phyloP scores from a whole-genome alignment of 2,797 vertebrate species.

The Onychomys torridus region DNA sequence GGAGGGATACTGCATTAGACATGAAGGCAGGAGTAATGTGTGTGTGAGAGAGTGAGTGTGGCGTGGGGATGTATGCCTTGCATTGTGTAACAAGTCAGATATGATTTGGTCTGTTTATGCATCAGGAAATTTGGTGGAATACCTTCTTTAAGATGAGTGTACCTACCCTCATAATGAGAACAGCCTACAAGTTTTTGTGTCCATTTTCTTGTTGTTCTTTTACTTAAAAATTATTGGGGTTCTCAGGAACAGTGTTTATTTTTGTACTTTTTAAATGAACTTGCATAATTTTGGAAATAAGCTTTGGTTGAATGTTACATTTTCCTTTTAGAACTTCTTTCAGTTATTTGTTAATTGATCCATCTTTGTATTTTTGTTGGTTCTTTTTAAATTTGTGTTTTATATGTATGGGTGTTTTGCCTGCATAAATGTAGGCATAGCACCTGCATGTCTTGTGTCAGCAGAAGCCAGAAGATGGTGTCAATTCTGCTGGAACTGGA shows the following conservation, averaged over 20 bases:
- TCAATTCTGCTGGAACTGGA: not conserved
- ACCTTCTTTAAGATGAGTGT: not conserved
- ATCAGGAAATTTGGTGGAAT: not conserved
- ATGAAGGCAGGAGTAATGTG: not conserved
- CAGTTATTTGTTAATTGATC: not conserved
- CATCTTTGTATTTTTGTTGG: not conserved
- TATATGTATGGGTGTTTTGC: not conserved
- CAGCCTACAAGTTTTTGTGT: not conserved
- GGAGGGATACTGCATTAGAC: not conserved
- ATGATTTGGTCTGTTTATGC: not conserved
- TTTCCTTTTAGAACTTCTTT: not conserved
- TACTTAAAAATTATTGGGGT: not conserved
- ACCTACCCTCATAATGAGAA: not conserved
- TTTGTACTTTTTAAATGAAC: not conserved
- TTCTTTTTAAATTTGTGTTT: not conserved
- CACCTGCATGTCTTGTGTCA: too few species aligned
- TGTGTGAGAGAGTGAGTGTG: too few species aligned
- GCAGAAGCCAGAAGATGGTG: not conserved
- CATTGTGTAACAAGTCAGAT: not conserved
- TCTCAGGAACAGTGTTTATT: not conserved
- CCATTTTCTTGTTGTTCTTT: not conserved
- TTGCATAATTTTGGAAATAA: not conserved
- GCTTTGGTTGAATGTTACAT: not conserved
- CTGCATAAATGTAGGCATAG: not conserved
- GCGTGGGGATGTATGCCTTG: too few species aligned